phyloP scores from a whole-genome alignment of 30 jellyfish, hydroid and myxozoan genomes.

The Pelagia noctiluca region DNA sequence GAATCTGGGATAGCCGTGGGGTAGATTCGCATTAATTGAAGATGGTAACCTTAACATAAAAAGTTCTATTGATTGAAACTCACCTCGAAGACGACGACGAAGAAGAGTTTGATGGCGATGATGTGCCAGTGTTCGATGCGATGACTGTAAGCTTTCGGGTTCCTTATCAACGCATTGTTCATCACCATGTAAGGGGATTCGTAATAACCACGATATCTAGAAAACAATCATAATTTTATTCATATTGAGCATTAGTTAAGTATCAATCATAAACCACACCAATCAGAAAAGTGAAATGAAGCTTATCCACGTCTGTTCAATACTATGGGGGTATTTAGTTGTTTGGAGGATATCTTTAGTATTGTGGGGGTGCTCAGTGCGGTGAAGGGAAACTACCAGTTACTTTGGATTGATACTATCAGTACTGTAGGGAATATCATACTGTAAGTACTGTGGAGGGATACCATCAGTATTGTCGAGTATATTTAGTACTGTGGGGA shows the following conservation, averaged over 20 bases:
- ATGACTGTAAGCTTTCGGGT: slow-evolving; percentile 62
- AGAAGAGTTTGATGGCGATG: slow-evolving; percentile 80
- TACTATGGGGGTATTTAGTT: too few relatives aligned
- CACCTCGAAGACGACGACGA: slow-evolving; percentile 83
- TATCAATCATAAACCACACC: not conserved
- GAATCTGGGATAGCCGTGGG: too few relatives aligned
- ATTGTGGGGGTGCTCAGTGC: too few relatives aligned
- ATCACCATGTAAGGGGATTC: slow-evolving; percentile 57
- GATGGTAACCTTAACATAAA: too few relatives aligned
- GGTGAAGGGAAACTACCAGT: too few relatives aligned
- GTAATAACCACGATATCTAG: slow-evolving; percentile 79
- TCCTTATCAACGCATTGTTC: slow-evolving; percentile 41
- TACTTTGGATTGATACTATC: too few relatives aligned
- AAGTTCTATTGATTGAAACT: not conserved
- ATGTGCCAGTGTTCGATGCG: slow-evolving; percentile 82
- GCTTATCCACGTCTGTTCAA: not conserved
- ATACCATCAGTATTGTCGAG: too few relatives aligned
- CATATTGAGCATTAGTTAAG: not conserved
- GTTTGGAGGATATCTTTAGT: too few relatives aligned
- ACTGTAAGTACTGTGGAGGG: too few relatives aligned
- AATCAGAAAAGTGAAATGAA: not conserved
- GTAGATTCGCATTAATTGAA: too few relatives aligned
- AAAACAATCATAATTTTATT: not conserved
- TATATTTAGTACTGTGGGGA: too few relatives aligned
- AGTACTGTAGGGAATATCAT: too few relatives aligned